Base-by-base conservation (phyloP, 2,113 vertebrate species). In the Oenanthe melanoleuca region DNA sequence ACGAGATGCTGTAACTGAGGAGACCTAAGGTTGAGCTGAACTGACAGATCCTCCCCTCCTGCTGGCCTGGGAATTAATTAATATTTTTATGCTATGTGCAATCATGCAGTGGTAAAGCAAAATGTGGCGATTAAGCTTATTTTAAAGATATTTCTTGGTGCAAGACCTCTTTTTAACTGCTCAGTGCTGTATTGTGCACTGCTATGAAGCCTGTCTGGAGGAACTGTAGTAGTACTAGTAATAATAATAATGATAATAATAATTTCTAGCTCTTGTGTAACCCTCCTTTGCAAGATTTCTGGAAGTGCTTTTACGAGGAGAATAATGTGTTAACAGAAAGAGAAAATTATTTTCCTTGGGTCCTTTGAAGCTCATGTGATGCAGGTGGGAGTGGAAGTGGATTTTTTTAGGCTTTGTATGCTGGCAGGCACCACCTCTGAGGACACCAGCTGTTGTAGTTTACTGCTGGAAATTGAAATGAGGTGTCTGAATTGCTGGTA, bases 1-100 rank as follows among this genome's bases (percentile, higher is more conserved):
- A 60, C 18, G 78, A 91, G 59, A 56, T 65, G 61, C 84, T 84
- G 49, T 86, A 86, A 82, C 91, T 89, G 85, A 17, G 4, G 89
- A 93, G 91, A 96, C 91, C 80, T 87, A 15, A 86, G 29, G 69
- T 29, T 93, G 70, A 82, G 85, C 65, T 75, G 55, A 81, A 65
- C 57, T 81, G 73, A 18, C 80, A 89, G 63, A 85, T 95, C 75
- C 69, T 90, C 64, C 82, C 31, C 61, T 87, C 57, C 73, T 87
- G 78, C 83, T 92, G 80, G 23, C 79, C 53, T 87, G 53, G 66
- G 86, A 80, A 87, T 87, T 75, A 92, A 93, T 91, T 86, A 56
- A 55, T 90, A 42, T 66, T 80, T 83, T 60, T 63, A 18, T 67
- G 60, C 49, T 71, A 21, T 0, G 0, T 93, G 49, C 55, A 84